Conservation (phyloP, 2,113 vertebrate genomes). For the Pica pica region DNA sequence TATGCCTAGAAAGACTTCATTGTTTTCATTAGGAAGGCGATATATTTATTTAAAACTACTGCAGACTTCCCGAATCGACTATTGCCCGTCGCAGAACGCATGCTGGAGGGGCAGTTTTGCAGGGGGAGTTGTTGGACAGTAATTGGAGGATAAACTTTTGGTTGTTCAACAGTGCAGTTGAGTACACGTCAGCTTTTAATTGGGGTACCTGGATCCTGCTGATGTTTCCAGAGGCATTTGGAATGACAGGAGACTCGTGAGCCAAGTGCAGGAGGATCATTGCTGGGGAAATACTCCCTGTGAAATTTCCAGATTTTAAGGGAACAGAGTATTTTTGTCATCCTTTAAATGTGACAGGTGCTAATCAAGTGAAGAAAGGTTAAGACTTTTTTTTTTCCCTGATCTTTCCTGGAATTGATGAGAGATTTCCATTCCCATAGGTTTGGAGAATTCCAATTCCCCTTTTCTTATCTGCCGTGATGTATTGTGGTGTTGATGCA, state of each 20-base stretch:
- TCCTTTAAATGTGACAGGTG: neutral
- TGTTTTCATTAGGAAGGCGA: neutral
- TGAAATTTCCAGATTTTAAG: neutral
- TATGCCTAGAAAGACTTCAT: neutral
- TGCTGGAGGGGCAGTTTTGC: neutral
- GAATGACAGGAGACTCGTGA: neutral
- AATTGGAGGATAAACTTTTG: neutral
- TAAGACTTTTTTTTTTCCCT: neutral
- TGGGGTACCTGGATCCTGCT: neutral
- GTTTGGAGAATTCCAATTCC: neutral
- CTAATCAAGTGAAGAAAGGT: neutral
- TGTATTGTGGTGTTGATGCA: neutral
- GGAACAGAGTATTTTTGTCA: neutral
- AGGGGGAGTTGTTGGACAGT: neutral
- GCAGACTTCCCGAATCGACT: neutral
- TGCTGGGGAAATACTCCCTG: neutral
- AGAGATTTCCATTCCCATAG: neutral
- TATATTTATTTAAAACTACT: neutral
- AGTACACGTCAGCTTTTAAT: constrained; percentile 2
- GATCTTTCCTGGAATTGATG: neutral
- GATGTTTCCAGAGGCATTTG: constrained; percentile 44
- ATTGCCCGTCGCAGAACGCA: fast-evolving
- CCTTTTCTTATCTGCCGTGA: fast-evolving
- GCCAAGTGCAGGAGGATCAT: neutral
- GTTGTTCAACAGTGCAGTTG: neutral